Base-by-base conservation (phyloP, 2,888 invertebrate species). In the Blastobasis adustella region DNA sequence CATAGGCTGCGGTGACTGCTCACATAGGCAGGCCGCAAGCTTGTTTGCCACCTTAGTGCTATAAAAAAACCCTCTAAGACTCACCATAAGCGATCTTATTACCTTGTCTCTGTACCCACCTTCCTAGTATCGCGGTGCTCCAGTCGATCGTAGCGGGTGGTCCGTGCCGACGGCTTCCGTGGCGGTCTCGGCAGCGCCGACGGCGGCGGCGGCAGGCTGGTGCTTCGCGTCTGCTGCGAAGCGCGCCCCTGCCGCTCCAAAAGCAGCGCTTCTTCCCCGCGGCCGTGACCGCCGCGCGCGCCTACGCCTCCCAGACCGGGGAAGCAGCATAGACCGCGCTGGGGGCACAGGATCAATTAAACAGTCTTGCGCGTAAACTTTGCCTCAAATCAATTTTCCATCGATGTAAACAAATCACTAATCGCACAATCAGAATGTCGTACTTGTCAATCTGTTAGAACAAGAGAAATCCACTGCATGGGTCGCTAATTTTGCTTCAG, bases 281-380 rank as follows among this genome's bases (percentile, higher is more conserved):
- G 85, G 68, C 90, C 90, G 70, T 81, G 82, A 60, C 82, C 79
- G 58, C 86, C 71, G 57, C 89, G 72, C 60, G 86, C 74, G 55
- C 89, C 71, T 63, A 90, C 77, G 49, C 73, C 73, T 61, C 82
- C 84, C 69, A 83, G 68, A 47, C 85, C 82, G 57, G 94, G 94
- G 92, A 95, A 94, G 90, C 94, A 95, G 92, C 95, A 95, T 71
- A 94, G 91, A 73, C 93, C 94, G 68, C 94, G 93, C 94, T 95
- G 92, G 6, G 23, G 40, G 51, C 40, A 51, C 45, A 49, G 41
- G 38, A 47, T 50, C 44, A 47, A 40, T 42, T 42, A 49, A 4
- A 43, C 1, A 42, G 38, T 49, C 36, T 46, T 46, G 36, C 36
- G 9, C 41, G 9, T 41, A 41, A 37, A 23, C 23, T 23, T 23